Conservation (phyloP, 2,113 vertebrate species). For the Burhinus bistriatus region DNA sequence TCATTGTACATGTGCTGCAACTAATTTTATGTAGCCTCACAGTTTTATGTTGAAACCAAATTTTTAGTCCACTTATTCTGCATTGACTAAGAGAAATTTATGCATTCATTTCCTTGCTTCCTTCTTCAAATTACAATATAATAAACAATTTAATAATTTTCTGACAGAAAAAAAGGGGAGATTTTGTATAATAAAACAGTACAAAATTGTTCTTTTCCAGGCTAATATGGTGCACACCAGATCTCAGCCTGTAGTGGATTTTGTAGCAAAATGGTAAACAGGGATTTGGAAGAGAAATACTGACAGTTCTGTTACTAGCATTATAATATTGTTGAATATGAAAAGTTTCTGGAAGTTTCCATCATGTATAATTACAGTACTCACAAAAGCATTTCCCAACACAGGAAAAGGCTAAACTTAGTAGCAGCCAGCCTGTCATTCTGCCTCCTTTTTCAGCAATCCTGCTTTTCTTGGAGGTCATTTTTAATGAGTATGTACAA, state of each 20-base stretch:
- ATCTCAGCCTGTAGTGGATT: background rate
- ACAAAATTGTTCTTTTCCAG: background rate
- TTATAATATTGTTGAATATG: background rate
- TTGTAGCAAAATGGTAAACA: background rate
- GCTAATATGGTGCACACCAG: background rate
- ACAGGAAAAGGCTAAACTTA: conserved; percentile 16
- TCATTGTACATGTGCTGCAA: background rate
- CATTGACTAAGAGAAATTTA: background rate
- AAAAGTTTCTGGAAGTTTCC: conserved; percentile 33
- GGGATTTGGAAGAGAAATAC: background rate
- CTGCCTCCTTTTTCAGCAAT: conserved; percentile 30
- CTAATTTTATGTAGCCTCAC: background rate
- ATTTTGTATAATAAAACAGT: background rate
- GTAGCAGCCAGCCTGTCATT: conserved; percentile 14
- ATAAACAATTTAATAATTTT: background rate
- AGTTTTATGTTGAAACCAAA: background rate
- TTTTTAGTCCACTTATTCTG: background rate
- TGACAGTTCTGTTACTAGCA: background rate
- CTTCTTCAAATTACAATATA: background rate
- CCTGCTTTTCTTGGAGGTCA: conserved; percentile 64
- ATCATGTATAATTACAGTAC: background rate
- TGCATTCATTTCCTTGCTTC: background rate
- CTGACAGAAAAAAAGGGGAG: background rate
- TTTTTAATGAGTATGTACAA: conserved; percentile 69
- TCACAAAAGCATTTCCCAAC: conserved; percentile 9